phyloP scores from a whole-genome alignment of 37 sponge, comb jelly and placozoan genomes.

The Halisarca cf. caerulea region DNA sequence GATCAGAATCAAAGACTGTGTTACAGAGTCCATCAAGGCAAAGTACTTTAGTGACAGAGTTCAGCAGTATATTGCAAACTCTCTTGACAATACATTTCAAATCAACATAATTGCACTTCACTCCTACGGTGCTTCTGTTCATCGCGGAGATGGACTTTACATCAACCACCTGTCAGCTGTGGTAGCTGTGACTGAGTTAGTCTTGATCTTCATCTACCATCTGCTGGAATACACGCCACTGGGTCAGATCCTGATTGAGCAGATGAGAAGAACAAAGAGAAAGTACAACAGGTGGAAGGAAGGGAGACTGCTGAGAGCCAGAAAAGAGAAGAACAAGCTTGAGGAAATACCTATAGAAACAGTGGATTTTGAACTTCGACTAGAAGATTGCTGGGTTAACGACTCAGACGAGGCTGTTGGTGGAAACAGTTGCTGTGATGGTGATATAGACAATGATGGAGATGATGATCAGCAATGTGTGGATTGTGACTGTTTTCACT shows the following conservation, averaged over 20 bases:
- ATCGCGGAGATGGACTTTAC: too few relatives aligned
- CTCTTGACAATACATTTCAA: neutral
- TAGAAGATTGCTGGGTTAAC: neutral
- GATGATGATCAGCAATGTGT: too few relatives aligned
- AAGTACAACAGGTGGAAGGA: constrained; percentile 2
- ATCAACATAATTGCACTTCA: neutral
- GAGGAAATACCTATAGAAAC: neutral
- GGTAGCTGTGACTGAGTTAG: neutral
- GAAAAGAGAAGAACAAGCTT: neutral
- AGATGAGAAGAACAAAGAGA: neutral
- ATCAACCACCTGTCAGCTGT: neutral
- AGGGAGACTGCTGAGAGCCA: neutral
- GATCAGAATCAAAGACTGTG: neutral
- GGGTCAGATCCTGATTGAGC: neutral
- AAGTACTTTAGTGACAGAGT: neutral
- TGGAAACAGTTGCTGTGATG: too few relatives aligned
- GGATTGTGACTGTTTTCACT: too few relatives aligned
- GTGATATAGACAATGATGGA: too few relatives aligned
- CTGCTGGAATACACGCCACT: constrained; percentile 5
- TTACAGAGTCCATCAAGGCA: neutral
- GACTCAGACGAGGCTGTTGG: neutral
- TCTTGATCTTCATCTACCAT: neutral
- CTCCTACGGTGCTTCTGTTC: neutral
- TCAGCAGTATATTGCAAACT: neutral
- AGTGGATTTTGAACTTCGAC: neutral